Base-by-base conservation (phyloP, 1,140 invertebrate species). In the Cotesia typhae region DNA sequence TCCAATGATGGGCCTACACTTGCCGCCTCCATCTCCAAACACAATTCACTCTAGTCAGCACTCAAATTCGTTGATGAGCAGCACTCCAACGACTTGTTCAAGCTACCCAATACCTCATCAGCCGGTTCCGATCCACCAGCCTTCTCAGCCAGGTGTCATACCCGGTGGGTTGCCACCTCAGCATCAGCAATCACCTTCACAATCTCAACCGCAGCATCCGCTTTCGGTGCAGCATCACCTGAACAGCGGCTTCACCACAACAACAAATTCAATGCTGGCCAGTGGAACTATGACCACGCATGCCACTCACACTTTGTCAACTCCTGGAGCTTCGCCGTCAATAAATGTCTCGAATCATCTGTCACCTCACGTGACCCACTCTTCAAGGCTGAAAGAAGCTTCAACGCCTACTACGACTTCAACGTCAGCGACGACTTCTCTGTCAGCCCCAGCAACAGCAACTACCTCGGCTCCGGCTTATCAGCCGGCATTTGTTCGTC, bases 11-110 rank as follows among this genome's bases (percentile, higher is more conserved):
- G 80, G 79, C 6, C 77, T 82, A 14, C 84, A 84, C 38, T 35
- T 83, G 12, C 80, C 82, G 3, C 74, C 80, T 36, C 81, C 77
- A 41, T 74, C 81, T 69, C 76, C 83, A 6, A 84, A 76, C 73
- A 83, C 81, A 64, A 80, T 83, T 74, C 81, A 84, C 82, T 85
- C 83, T 85, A 84, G 83, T 85, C 84, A 86, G 74, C 83, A 84
- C 60, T 73, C 78, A 71, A 77, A 76, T 67, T 79, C 78, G 65
- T 76, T 84, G 66, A 65, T 81, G 67, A 82, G 79, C 71, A 83
- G 71, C 71, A 67, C 79, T 20, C 76, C 79, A 57, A 80, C 78
- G 68, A 79, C 77, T 60, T 80, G 77, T 52, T 76, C 78, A 36
- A 81, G 81, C 57, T 80, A 81, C 35, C 35, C 69, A 53, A 47